Conservation (phyloP, 1,140 invertebrate species). For the Pomacea maculata region DNA sequence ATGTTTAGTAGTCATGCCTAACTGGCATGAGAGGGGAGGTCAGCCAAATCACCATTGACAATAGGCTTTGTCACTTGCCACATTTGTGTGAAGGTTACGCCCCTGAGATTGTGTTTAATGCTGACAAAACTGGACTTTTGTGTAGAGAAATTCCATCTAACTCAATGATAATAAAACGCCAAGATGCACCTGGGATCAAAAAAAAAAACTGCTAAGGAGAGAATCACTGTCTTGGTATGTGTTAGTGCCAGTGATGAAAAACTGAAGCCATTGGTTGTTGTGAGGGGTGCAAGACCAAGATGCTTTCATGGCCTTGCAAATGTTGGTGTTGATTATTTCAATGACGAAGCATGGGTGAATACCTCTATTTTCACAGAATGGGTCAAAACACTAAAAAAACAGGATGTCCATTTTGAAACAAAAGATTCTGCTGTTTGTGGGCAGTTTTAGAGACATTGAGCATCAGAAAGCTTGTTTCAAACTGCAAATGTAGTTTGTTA, state of each 20-base stretch:
- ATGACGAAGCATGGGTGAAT: constrained; percentile 68
- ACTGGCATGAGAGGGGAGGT: too few relatives aligned
- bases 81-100: neutral
- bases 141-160: constrained; percentile 37
- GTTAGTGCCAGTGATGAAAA: constrained; percentile 39
- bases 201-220: constrained; percentile 33
- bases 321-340: constrained; percentile 33
- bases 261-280: constrained; percentile 38
- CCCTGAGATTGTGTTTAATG: constrained; percentile 32
- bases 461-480: too few relatives aligned
- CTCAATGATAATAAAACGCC: constrained; percentile 26
- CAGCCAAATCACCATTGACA: too few relatives aligned
- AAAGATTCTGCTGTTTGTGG: constrained; percentile 39
- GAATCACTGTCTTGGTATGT: constrained; percentile 35
- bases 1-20: too few relatives aligned
- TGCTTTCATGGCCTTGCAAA: constrained; percentile 40
- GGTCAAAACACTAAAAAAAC: constrained; percentile 28
- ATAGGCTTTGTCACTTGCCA: too few relatives aligned
- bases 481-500: too few relatives aligned
- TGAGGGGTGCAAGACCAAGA: constrained; percentile 36
- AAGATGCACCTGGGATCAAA: constrained; percentile 24
- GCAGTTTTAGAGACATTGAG: constrained; percentile 37
- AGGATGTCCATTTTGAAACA: constrained; percentile 22
- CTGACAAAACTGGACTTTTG: constrained; percentile 44
- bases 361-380: constrained; percentile 47